Base-by-base conservation (phyloP, 2,888 invertebrate species). In the Cheilosia variabilis region DNA sequence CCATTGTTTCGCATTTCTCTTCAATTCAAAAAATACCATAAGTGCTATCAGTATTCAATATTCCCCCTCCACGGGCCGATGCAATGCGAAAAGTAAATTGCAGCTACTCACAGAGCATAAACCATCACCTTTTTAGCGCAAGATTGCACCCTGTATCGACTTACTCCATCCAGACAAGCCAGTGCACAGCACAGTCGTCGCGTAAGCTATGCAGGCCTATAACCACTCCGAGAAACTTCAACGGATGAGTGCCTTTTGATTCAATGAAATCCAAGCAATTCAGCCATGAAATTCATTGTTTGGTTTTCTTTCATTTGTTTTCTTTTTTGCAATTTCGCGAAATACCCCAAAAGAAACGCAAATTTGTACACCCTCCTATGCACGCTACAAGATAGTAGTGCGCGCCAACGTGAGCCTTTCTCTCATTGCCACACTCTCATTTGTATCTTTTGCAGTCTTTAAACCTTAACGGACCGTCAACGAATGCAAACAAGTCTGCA, bases 391-490 rank as follows among this genome's bases (percentile, higher is more conserved):
- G 24, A 27, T 19, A 57, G n/a, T 31, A 41, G 1, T 53, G 45
- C 57, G 7, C 22, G 45, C 43, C 65, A 15, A 22, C 22, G 31
- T n/a, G 15, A 65, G 84, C 84, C 84, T 86, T 86, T 86, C 84
- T 76, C 76, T 86, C 31, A 78, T 78, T 78, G 77, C 69, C 55
- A 43, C 63, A 58, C 41, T 47, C 31, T 63, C 22, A 45, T 79
- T 84, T 58, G 52, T 2, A 68, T 84, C 37, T 65, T 6, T 80
- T 89, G 87, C 90, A 92, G 92, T 91, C 92, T 89, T 89, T 92
- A 89, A 91, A 91, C 89, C 89, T 91, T 78, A 91, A 91, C 90
- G 92, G 91, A 87, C 87, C 88, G 88, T 88, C 90, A 87, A 75
- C 87, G 80, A 71, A 79, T 79, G 72, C 87, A 73, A 87, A 77